phyloP scores from a whole-genome alignment of 2,797 vertebrate genomes.

The Alauda arvensis region DNA sequence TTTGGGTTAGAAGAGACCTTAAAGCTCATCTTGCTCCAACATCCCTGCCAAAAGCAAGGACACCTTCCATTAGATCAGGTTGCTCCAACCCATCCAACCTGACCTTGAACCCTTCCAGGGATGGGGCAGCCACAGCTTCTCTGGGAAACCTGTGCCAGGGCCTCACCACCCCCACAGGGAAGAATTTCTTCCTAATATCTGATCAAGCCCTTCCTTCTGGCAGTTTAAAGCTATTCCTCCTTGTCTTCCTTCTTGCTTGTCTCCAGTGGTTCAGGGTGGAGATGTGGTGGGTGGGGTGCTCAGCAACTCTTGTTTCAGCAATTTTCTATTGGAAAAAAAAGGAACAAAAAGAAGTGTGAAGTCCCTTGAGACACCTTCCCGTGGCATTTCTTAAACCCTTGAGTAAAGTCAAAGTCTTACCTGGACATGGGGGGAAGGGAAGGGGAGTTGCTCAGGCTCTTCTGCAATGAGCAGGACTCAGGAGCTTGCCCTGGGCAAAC shows the following conservation, averaged over 20 bases:
- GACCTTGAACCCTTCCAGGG: neutral
- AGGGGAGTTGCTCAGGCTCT: neutral
- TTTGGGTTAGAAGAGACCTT: neutral
- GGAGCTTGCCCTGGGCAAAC: neutral
- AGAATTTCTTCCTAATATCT: neutral
- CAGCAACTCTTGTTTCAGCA: neutral
- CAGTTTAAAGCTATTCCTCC: neutral
- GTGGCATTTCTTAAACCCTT: neutral
- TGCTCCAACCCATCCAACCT: neutral
- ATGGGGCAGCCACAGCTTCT: neutral
- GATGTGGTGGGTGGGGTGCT: accelerated
- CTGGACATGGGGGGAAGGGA: neutral
- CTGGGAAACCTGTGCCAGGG: neutral
- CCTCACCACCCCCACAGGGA: neutral
- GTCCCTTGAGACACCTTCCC: neutral
- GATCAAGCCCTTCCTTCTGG: neutral
- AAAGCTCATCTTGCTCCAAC: neutral
- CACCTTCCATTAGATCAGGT: accelerated
- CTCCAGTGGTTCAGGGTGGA: neutral
- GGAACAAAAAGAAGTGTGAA: neutral
- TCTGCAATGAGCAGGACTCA: neutral
- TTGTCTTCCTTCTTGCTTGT: neutral
- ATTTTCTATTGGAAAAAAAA: neutral
- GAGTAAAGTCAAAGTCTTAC: neutral
- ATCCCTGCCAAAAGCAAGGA: neutral